Evolutionary conservation across 53 echinoderm and acorn worm species (phyloP), one percentile per base, ranked within the genome.

Genomic region (Holothuria leucospilota): DNA sequence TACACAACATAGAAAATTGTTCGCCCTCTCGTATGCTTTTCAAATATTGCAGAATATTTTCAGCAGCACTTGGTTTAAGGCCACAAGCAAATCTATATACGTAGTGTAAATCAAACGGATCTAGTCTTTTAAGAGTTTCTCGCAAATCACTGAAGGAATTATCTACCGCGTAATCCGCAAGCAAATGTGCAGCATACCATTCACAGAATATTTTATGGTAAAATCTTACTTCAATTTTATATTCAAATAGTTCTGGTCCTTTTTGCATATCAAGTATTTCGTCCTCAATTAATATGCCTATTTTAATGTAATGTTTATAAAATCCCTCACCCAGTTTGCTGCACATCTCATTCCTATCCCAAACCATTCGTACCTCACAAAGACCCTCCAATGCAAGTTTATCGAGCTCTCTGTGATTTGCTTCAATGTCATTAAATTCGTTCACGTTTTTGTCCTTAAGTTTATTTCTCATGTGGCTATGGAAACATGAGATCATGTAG

Each of bases 41-140:
- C 21, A 72, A 24, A 40, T 72, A 72, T 40, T 72, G 15, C 5
- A 72, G 40, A 18, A 72, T 21, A 20, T 72, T 72, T 72, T 39
- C 40, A 20, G 72, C 39, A 2, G 72, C 72, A 20, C 9, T 2
- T 39, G 40, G 39, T 12, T 41, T 72, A 24, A 40, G 40, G 18
- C 72, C 72, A 72, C 72, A 72, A 41, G 72, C 39, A 21, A 72
- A 72, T 8, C 72, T 27, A 49, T 72, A 72, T 12, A 72, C 42
- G 4, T 72, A 72, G 20, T 72, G 72, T 9, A 72, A 39, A 72
- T 72, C 49, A 23, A 72, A 41, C 12, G 72, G 72, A 72, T 72
- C 42, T n/a, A 72, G 20, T 13, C 18, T 39, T 18, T 41, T 72
- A 10, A 72, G 24, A 42, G 20, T 18, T 40, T 13, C n/a, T 13